These are phyloP conservation scores for Dendroctonus valens DNA, from an alignment of 1,140 invertebrate genomes.

Conservation along the genomic window DNA sequence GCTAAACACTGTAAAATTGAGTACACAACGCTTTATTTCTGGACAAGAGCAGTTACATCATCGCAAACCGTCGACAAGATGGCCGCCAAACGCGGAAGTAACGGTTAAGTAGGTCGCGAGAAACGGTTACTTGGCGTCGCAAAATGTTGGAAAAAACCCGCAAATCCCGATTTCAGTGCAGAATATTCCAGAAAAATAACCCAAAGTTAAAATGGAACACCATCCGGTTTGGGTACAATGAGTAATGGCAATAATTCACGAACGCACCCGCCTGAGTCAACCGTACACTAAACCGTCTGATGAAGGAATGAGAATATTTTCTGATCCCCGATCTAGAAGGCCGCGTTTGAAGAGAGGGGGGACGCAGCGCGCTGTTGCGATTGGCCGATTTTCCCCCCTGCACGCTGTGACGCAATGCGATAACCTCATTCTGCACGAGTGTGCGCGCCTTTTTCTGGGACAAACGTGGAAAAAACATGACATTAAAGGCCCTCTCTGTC, in stretches of 20 bases:
- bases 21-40: constrained; percentile 7
- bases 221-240: too few relatives aligned
- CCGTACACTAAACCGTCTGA: constrained; percentile 28
- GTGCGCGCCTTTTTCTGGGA: constrained; percentile 23
- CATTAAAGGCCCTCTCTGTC: constrained; percentile 18
- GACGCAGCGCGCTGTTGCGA: constrained; percentile 13
- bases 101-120: constrained; percentile 37
- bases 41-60: constrained; percentile 16
- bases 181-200: neutral
- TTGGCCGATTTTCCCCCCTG: constrained; percentile 31
- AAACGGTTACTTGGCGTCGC: neutral
- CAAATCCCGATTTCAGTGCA: neutral
- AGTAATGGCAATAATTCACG: constrained; percentile 5
- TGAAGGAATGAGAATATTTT: constrained; percentile 39
- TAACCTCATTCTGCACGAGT: constrained; percentile 30
- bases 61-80: constrained; percentile 32
- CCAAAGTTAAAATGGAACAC: neutral
- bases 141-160: constrained; percentile 7
- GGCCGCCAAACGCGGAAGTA: constrained; percentile 40
- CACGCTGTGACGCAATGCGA: constrained; percentile 41
- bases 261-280: constrained; percentile 19
- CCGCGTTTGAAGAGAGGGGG: constrained; percentile 16
- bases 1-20: neutral
- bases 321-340: constrained; percentile 33
- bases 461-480: constrained; percentile 20